Conservation (phyloP, 2,113 vertebrate species). For the Seriola dumerili region DNA sequence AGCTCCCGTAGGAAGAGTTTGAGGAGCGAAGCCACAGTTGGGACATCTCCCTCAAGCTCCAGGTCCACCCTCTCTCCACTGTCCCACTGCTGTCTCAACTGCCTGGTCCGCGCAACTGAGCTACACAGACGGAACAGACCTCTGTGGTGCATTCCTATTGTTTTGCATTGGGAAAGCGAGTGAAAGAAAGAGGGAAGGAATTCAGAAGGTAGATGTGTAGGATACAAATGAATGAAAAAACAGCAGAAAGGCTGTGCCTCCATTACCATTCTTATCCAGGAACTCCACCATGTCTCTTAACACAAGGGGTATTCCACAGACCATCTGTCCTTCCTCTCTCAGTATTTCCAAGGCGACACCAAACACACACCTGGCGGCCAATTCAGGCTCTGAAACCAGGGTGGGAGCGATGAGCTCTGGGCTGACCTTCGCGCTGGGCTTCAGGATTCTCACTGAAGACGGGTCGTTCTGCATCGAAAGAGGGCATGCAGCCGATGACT, state of each 20-base stretch:
- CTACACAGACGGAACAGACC: conserved; percentile 87
- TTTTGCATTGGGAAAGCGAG: background rate
- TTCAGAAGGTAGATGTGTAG: background rate
- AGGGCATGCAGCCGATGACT: background rate
- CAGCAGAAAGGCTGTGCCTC: background rate
- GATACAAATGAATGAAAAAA: background rate
- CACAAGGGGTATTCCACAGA: conserved; percentile 76
- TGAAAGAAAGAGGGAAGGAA: background rate
- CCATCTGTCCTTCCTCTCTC: conserved; percentile 58
- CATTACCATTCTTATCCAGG: conserved; percentile 83
- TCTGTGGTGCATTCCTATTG: conserved; percentile 82
- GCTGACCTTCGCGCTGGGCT: conserved; percentile 57
- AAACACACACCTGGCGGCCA: conserved; percentile 69
- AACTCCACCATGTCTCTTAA: conserved; percentile 85
- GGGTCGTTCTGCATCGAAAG: conserved; percentile 52
- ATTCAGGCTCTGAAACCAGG: conserved; percentile 26
- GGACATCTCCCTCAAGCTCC: conserved; percentile 81
- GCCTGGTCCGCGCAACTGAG: conserved; percentile 79
- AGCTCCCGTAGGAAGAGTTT: conserved; percentile 89
- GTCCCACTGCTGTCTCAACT: conserved; percentile 84
- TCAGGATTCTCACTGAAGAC: conserved; percentile 66
- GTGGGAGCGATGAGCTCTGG: conserved; percentile 54
- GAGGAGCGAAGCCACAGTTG: conserved; percentile 87
- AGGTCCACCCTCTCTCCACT: conserved; percentile 82
- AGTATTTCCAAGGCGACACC: conserved; percentile 81